Conservation (phyloP, 1,140 invertebrate species). For the Nixonia krombeini region DNA sequence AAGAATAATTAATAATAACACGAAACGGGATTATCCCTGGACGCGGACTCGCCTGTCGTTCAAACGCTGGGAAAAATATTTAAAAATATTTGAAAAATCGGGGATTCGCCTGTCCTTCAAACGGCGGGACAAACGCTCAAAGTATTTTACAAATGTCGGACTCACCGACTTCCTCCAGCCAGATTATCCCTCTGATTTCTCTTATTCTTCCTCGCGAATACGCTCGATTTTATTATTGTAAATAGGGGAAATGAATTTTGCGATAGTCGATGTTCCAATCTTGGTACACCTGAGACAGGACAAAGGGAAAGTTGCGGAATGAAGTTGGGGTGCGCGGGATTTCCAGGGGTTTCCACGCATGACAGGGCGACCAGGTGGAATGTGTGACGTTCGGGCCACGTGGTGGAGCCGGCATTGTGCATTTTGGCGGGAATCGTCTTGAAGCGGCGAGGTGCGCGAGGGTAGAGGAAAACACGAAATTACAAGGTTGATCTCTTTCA, state of each 20-base stretch:
- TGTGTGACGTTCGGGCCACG: background rate
- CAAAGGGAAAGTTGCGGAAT: background rate
- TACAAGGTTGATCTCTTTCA: background rate
- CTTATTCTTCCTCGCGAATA: too few relatives aligned
- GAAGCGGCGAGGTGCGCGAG: background rate
- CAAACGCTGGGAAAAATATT: background rate
- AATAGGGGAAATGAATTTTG: too few relatives aligned
- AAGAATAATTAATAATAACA: constrained; percentile 46
- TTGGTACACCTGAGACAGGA: background rate
- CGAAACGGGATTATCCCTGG: constrained; percentile 18
- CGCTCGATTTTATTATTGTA: too few relatives aligned
- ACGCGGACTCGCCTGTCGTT: constrained; percentile 9
- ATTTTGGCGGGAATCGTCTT: background rate
- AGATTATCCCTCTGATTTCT: too few relatives aligned
- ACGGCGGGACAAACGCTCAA: too few relatives aligned
- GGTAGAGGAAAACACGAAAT: background rate
- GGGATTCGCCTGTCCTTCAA: too few relatives aligned
- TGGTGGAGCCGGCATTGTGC: background rate
- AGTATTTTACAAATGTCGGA: too few relatives aligned
- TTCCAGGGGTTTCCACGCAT: background rate
- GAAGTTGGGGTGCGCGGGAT: background rate
- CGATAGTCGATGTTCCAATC: background rate
- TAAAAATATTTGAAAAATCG: constrained; percentile 1
- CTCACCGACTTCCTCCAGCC: too few relatives aligned
- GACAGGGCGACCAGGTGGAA: constrained; percentile 1